Evolutionary conservation across 2,888 invertebrate genomes (phyloP).

Genomic region (Lasiommata megera): DNA sequence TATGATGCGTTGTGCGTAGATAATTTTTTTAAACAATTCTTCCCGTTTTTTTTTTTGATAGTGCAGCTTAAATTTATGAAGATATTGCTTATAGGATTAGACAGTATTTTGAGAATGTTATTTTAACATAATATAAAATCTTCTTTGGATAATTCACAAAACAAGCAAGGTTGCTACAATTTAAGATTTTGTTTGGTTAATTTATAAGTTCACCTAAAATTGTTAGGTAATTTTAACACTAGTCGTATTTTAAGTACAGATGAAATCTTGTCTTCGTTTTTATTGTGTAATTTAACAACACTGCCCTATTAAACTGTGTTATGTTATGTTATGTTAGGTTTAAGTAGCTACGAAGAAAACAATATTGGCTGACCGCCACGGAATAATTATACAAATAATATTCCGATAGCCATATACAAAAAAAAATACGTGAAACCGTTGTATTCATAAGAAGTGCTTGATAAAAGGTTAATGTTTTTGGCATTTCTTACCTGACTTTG

Average conservation of each 20-base stretch:
- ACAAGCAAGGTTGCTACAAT: not conserved
- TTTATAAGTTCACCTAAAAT: not conserved
- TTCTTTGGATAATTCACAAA: not conserved
- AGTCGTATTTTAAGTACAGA: slow-evolving; percentile 52
- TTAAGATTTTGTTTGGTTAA: not conserved
- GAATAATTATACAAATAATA: too few relatives aligned
- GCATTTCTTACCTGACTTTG: too few relatives aligned
- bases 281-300: slow-evolving; percentile 16
- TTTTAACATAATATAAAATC: not conserved
- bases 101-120: not conserved
- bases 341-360: not conserved
- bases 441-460: too few relatives aligned
- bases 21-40: not conserved
- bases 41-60: not conserved
- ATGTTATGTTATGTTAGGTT: not conserved
- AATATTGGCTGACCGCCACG: too few relatives aligned
- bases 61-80: not conserved
- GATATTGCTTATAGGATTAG: not conserved
- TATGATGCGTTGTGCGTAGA: not conserved
- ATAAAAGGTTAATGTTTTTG: too few relatives aligned
- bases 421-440: too few relatives aligned
- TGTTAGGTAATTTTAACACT: slow-evolving; percentile 33
- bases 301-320: slow-evolving; percentile 1
- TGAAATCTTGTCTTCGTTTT: slow-evolving; percentile 30
- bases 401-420: too few relatives aligned